A percentile compares a stretch with the other conserved stretches of the same genome.
phyloP scores from a whole-genome alignment of 2,888 invertebrate species.

The Drosophila monieri region DNA sequence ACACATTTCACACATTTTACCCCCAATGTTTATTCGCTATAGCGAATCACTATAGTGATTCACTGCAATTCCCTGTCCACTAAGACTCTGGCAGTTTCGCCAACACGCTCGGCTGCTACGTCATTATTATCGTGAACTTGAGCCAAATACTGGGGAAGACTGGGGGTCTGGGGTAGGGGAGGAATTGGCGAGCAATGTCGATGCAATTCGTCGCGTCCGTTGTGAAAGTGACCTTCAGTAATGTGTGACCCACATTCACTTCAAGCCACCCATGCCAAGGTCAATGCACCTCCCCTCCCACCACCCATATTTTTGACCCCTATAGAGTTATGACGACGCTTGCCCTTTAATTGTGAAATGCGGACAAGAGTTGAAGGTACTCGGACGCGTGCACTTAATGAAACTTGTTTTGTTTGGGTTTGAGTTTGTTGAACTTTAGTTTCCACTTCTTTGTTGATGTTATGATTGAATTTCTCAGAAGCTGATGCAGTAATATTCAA shows the following conservation, averaged over 20 bases:
- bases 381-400: slow-evolving; percentile 21
- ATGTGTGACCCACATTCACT: slow-evolving; percentile 40
- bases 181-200: slow-evolving; percentile 14
- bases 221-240: slow-evolving; percentile 36
- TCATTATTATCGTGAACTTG: slow-evolving; percentile 44
- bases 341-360: slow-evolving; percentile 58
- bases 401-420: slow-evolving; percentile 50
- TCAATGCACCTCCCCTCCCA: slow-evolving; percentile 30
- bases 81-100: slow-evolving; percentile 40
- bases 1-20: slow-evolving; percentile 16
- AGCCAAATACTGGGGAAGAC: not conserved
- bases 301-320: not conserved
- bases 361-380: not conserved
- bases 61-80: slow-evolving; percentile 30
- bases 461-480: slow-evolving; percentile 16
- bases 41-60: slow-evolving; percentile 15
- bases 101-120: slow-evolving; percentile 30
- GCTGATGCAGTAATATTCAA: not conserved
- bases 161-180: not conserved
- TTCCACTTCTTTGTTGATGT: slow-evolving; percentile 4
- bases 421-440: slow-evolving; percentile 49
- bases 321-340: slow-evolving; percentile 31
- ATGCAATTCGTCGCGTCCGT: slow-evolving; percentile 40
- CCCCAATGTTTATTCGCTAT: not conserved
- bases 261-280: slow-evolving; percentile 30